Evolutionary conservation across 2,888 invertebrate species (phyloP).

Genomic region (Heliothis peltigera): DNA sequence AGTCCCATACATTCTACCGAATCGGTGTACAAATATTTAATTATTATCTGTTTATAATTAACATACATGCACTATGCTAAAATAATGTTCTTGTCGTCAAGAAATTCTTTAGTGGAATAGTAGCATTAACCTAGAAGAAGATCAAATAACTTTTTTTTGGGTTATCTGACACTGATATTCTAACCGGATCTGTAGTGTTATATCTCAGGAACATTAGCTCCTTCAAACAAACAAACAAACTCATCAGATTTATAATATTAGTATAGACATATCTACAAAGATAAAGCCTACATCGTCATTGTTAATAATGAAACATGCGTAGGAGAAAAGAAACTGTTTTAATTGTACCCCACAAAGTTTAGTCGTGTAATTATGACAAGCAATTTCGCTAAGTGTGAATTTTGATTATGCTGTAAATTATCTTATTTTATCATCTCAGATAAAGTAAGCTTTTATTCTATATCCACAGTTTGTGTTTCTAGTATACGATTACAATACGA

Average conservation of each 20-base stretch:
- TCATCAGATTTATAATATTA: neutral
- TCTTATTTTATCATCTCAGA: neutral
- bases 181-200: too few relatives aligned
- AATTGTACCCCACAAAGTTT: slow-evolving; percentile 9
- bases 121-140: too few relatives aligned
- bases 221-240: neutral
- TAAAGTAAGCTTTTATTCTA: neutral
- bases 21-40: too few relatives aligned
- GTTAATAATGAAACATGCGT: slow-evolving; percentile 23
- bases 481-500: too few relatives aligned
- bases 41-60: too few relatives aligned
- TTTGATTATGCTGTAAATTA: slow-evolving; percentile 10
- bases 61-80: too few relatives aligned
- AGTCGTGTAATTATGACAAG: neutral
- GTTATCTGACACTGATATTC: too few relatives aligned
- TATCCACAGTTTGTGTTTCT: neutral
- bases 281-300: slow-evolving; percentile 23
- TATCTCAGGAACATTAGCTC: too few relatives aligned
- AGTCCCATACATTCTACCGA: too few relatives aligned
- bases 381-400: neutral
- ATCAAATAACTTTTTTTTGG: too few relatives aligned
- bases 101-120: too few relatives aligned
- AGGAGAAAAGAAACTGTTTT: slow-evolving; percentile 8
- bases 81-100: too few relatives aligned
- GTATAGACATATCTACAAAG: neutral